Conservation (phyloP, 2,113 vertebrate genomes). For the Suricata suricatta region DNA sequence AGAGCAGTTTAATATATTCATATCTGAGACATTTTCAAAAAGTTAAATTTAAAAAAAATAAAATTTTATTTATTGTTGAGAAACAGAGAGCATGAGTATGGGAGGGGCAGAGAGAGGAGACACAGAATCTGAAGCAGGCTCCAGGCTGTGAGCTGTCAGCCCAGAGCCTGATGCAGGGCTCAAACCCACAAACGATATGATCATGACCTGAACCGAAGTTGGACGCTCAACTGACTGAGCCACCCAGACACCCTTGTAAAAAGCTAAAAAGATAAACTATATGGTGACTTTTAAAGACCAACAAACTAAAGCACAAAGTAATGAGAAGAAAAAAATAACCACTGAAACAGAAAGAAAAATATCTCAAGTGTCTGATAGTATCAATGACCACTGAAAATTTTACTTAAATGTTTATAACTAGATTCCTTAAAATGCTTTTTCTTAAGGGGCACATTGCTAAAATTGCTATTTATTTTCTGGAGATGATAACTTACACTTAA, state of each 20-base stretch:
- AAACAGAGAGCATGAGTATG: no score
- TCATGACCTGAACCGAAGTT: no score
- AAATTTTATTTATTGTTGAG: no score
- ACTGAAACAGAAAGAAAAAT: not conserved
- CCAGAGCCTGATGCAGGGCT: no score
- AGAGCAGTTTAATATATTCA: not conserved
- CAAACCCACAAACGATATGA: no score
- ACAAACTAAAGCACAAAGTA: not conserved
- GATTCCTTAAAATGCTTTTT: not conserved
- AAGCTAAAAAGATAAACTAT: not conserved
- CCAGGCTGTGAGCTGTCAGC: no score
- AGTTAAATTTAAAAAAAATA: no score
- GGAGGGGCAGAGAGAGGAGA: no score
- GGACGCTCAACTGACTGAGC: no score
- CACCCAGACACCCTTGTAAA: not conserved
- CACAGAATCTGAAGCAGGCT: no score
- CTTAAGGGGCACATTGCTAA: not conserved
- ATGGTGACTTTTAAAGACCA: not conserved
- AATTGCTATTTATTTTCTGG: not conserved
- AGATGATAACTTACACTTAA: not conserved
- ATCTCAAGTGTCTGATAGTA: not conserved
- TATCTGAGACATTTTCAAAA: not conserved
- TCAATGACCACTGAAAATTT: not conserved
- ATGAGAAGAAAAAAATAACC: not conserved
- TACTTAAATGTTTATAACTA: not conserved